A percentile compares a stretch with the other conserved stretches of the same genome.
phyloP scores from a whole-genome alignment of 2,113 vertebrate genomes.

The Caranx ignobilis region DNA sequence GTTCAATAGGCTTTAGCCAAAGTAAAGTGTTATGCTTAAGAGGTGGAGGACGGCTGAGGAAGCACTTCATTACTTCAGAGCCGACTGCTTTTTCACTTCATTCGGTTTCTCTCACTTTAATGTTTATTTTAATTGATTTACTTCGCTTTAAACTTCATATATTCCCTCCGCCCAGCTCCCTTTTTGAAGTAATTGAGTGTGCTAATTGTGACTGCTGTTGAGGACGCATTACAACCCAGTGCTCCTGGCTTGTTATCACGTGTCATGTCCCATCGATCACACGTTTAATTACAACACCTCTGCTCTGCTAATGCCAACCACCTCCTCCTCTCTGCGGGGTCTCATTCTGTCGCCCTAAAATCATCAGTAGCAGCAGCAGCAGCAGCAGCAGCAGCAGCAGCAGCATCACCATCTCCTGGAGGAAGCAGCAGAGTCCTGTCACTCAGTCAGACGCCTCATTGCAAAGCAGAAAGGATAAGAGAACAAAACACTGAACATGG shows the following conservation, averaged over 20 bases:
- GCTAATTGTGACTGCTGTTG: constrained; percentile 60
- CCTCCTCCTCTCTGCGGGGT: constrained; percentile 38
- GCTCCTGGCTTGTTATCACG: constrained; percentile 60
- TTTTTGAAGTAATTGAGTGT: constrained; percentile 64
- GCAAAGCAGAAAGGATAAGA: neutral
- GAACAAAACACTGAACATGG: constrained; percentile 18
- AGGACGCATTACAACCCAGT: constrained; percentile 54
- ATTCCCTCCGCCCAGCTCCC: constrained; percentile 10
- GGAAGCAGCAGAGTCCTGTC: constrained; percentile 17
- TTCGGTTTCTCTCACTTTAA: constrained; percentile 10
- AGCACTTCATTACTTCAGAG: constrained; percentile 13
- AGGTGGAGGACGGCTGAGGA: constrained; percentile 3
- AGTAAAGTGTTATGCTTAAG: constrained; percentile 25
- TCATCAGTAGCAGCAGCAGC: constrained; percentile 32
- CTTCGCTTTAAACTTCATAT: neutral
- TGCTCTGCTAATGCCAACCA: constrained; percentile 27
- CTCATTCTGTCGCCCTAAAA: constrained; percentile 43
- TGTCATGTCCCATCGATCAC: constrained; percentile 68
- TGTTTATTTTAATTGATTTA: neutral
- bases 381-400: constrained; percentile 25
- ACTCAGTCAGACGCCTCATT: constrained; percentile 23
- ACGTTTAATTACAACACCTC: constrained; percentile 68
- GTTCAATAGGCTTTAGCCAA: constrained; percentile 3
- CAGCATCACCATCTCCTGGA: neutral
- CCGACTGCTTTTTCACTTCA: neutral